These are phyloP conservation scores for Hipparchia sbordonii DNA, from an alignment of 2,888 invertebrate species.

Conservation along the genomic window DNA sequence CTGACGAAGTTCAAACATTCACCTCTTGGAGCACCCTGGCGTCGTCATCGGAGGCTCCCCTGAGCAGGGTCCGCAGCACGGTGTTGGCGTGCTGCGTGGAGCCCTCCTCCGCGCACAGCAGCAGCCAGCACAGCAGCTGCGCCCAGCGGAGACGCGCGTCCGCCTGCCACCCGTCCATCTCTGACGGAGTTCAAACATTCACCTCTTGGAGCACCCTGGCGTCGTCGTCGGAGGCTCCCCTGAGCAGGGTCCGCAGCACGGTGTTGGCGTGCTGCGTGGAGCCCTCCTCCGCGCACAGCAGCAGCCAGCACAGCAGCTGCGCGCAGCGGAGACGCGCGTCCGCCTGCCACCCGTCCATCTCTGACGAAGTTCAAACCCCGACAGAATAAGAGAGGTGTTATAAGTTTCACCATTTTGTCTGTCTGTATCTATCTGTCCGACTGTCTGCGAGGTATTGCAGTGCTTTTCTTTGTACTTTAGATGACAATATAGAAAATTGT, in stretches of 20 bases:
- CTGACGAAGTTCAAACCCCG: slow-evolving; percentile 54
- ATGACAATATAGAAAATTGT: no score
- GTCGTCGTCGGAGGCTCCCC: slow-evolving; percentile 87
- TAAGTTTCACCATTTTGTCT: no score
- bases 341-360: slow-evolving; percentile 90
- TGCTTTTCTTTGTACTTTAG: no score
- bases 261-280: slow-evolving; percentile 86
- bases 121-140: slow-evolving; percentile 87
- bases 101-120: slow-evolving; percentile 88
- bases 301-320: slow-evolving; percentile 87
- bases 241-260: slow-evolving; percentile 77
- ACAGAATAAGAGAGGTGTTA: no score
- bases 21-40: slow-evolving; percentile 83
- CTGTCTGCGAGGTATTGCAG: no score
- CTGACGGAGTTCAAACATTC: slow-evolving; percentile 54
- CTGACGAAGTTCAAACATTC: slow-evolving; percentile 54
- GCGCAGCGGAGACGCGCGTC: slow-evolving; percentile 87
- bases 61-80: slow-evolving; percentile 77
- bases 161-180: slow-evolving; percentile 91
- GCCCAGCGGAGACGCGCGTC: slow-evolving; percentile 87
- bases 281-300: slow-evolving; percentile 88
- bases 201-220: slow-evolving; percentile 83
- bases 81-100: slow-evolving; percentile 86
- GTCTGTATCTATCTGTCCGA: no score
- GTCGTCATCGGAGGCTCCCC: slow-evolving; percentile 87